A percentile compares a stretch with the other conserved stretches of the same genome.
Evolutionary conservation across 2,797 vertebrate genomes (phyloP).

Genomic region (Rhinophrynus dorsalis): DNA sequence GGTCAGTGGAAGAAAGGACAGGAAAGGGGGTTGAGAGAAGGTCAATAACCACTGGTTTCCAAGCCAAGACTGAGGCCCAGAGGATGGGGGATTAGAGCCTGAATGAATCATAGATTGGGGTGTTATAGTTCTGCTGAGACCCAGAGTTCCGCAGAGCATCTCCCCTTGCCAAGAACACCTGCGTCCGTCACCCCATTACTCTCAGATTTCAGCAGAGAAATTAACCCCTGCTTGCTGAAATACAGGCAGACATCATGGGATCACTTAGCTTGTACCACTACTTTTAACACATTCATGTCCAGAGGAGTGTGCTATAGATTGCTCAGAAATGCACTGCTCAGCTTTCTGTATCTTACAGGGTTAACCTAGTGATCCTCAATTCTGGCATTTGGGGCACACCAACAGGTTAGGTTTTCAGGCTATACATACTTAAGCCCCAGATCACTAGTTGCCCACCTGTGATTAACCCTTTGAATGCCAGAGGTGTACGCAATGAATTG

Average conservation of each 20-base stretch:
- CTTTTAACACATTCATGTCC: no score
- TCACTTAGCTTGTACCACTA: no score
- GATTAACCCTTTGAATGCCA: no score
- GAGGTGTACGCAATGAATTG: no score
- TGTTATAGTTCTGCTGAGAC: background rate
- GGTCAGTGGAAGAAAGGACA: background rate
- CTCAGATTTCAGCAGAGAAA: background rate
- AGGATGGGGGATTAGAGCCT: background rate
- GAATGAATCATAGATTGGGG: slow-evolving; percentile 2
- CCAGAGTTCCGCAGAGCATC: slow-evolving; percentile 1
- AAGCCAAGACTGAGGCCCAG: background rate
- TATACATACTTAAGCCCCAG: no score
- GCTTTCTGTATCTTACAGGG: no score
- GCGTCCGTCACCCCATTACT: slow-evolving; percentile 4
- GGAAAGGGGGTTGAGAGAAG: background rate
- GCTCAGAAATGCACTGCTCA: no score
- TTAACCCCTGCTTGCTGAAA: slow-evolving; percentile 8
- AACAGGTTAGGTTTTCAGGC: no score
- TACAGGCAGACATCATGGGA: background rate
- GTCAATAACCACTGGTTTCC: background rate
- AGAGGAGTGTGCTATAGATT: no score
- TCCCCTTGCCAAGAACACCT: slow-evolving; percentile 15
- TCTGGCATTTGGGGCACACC: no score
- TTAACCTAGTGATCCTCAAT: no score
- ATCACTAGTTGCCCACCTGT: no score